A percentile compares a stretch with the other conserved stretches of the same genome.
Conservation (phyloP, 2,888 invertebrate species). For the Taphrorychus bicolor region DNA sequence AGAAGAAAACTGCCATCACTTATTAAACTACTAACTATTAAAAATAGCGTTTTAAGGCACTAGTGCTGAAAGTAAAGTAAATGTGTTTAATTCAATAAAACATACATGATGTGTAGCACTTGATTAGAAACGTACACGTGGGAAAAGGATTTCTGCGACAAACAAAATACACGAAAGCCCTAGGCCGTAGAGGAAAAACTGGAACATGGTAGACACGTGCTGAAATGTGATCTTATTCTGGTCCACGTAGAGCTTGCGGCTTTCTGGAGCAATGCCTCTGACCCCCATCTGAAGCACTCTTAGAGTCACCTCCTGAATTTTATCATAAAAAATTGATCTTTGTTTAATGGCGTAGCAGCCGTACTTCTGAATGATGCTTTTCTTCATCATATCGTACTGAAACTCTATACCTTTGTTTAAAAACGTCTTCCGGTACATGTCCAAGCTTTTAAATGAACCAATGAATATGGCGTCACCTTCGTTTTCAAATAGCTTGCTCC, state of each 20-base stretch:
- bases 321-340: neutral
- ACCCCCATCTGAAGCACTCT: neutral
- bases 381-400: constrained; percentile 8
- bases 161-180: no score
- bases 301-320: neutral
- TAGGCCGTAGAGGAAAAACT: neutral
- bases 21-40: no score
- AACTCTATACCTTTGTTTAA: neutral
- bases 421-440: constrained; percentile 5
- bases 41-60: no score
- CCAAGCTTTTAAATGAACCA: constrained; percentile 10
- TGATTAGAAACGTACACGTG: no score
- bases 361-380: neutral
- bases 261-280: neutral
- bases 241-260: neutral
- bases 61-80: no score
- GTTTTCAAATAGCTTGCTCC: constrained; percentile 1
- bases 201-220: neutral
- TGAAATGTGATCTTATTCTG: neutral
- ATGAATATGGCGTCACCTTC: constrained; percentile 7
- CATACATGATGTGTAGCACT: no score
- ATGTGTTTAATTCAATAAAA: no score
- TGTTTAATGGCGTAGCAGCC: constrained; percentile 7
- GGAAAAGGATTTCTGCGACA: no score
- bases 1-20: no score